Conservation (phyloP, 2,797 vertebrate species). For the Sphenopsis melanotis region DNA sequence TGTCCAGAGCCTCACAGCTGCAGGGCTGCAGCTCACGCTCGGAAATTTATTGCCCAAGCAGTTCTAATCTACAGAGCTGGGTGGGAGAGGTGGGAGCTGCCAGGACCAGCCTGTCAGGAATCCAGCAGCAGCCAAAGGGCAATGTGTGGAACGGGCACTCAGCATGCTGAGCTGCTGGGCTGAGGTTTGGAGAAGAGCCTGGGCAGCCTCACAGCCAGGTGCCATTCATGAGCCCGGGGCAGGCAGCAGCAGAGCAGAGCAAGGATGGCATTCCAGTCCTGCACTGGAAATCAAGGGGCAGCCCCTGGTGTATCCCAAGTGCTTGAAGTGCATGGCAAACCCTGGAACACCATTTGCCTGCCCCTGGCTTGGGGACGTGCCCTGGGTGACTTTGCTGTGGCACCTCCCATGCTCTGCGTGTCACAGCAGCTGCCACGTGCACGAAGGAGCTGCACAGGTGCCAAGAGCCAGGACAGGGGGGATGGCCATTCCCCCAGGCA, state of each 20-base stretch:
- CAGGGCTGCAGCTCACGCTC: not conserved
- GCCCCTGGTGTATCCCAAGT: not conserved
- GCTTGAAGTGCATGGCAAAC: not conserved
- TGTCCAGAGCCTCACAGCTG: not conserved
- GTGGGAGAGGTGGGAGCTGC: not conserved
- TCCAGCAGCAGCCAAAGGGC: not conserved
- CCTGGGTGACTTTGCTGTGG: not conserved
- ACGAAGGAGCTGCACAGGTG: not conserved
- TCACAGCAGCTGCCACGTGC: not conserved
- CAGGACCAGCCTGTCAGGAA: not conserved
- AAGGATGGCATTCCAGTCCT: not conserved
- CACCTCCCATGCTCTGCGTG: rapidly evolving
- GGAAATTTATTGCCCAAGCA: not conserved
- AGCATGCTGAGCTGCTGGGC: not conserved
- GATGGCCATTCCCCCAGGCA: not conserved
- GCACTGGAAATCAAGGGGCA: not conserved
- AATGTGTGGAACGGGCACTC: not conserved
- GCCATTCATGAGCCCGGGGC: not conserved
- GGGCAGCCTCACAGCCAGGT: rapidly evolving
- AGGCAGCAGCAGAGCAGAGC: not conserved
- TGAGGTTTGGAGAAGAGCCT: not conserved
- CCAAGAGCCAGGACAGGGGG: not conserved
- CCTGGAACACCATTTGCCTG: not conserved
- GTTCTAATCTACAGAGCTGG: not conserved
- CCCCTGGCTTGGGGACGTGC: rapidly evolving